phyloP scores from a whole-genome alignment of 2,113 vertebrate genomes.

The Chaetura pelagica region DNA sequence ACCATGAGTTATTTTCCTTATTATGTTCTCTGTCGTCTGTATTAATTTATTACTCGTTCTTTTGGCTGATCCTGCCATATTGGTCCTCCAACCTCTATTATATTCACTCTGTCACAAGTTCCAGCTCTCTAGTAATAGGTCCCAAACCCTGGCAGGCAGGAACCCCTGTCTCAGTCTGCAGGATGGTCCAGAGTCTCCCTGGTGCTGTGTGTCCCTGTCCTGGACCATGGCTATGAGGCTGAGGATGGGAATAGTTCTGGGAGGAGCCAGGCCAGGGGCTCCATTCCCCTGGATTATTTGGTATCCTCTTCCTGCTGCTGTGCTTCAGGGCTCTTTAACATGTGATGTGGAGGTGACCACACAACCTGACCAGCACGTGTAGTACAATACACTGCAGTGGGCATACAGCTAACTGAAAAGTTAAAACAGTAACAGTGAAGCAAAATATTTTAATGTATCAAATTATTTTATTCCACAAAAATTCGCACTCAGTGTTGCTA shows the following conservation, averaged over 20 bases:
- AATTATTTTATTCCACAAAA: not conserved
- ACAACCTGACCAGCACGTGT: not conserved
- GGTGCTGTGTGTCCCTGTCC: not conserved
- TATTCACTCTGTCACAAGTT: no score
- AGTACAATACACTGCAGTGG: not conserved
- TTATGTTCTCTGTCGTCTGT: not conserved
- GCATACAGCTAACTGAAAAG: not conserved
- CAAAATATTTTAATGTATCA: not conserved
- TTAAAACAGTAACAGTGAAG: not conserved
- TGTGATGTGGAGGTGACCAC: not conserved
- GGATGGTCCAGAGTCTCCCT: no score
- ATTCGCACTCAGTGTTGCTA: not conserved
- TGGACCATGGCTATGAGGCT: not conserved
- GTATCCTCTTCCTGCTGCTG: not conserved
- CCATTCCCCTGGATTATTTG: not conserved
- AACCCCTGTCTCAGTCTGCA: no score
- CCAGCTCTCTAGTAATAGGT: no score
- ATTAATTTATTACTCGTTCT: not conserved
- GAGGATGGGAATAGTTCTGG: not conserved
- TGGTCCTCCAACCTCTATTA: not conserved
- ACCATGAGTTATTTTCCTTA: not conserved
- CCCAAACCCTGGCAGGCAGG: no score
- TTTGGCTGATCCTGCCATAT: not conserved
- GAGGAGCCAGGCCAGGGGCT: rapidly evolving
- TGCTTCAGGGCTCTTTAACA: not conserved